Evolutionary conservation across 2,888 invertebrate genomes (phyloP).

Genomic region (Unio delphinus): DNA sequence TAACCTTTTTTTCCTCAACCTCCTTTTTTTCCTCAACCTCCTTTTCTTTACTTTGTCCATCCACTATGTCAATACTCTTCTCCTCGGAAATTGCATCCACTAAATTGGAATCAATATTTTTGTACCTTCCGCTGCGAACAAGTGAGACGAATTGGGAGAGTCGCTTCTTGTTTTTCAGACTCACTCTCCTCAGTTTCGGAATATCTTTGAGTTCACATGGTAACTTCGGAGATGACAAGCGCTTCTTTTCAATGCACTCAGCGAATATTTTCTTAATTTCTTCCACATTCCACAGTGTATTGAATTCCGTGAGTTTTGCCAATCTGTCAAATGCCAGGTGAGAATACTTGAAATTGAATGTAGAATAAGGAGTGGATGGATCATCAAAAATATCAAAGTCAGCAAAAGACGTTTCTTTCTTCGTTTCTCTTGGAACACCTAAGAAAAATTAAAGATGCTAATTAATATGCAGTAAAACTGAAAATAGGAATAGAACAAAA

Average conservation of each 20-base stretch:
- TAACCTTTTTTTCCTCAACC: neutral
- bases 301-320: slow-evolving; percentile 72
- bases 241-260: slow-evolving; percentile 54
- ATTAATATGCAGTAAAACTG: neutral
- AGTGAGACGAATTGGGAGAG: slow-evolving; percentile 36
- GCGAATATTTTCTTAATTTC: slow-evolving; percentile 66
- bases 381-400: slow-evolving; percentile 72
- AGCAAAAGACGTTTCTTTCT: slow-evolving; percentile 71
- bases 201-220: slow-evolving; percentile 45
- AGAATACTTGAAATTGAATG: slow-evolving; percentile 72
- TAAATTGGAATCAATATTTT: slow-evolving; percentile 11
- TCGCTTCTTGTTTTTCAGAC: slow-evolving; percentile 42
- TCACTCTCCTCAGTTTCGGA: slow-evolving; percentile 43
- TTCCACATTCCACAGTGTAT: slow-evolving; percentile 68
- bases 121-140: slow-evolving; percentile 28
- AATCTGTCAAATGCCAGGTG: slow-evolving; percentile 70
- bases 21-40: neutral
- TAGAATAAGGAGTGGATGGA: slow-evolving; percentile 69
- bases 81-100: slow-evolving; percentile 11
- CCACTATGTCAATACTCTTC: slow-evolving; percentile 9
- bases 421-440: slow-evolving; percentile 69
- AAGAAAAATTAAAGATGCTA: slow-evolving; percentile 14
- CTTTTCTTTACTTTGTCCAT: neutral
- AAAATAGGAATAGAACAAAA: neutral
- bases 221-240: slow-evolving; percentile 37